phyloP scores from a whole-genome alignment of 2,797 vertebrate species.

The Sebastes trivittatus region DNA sequence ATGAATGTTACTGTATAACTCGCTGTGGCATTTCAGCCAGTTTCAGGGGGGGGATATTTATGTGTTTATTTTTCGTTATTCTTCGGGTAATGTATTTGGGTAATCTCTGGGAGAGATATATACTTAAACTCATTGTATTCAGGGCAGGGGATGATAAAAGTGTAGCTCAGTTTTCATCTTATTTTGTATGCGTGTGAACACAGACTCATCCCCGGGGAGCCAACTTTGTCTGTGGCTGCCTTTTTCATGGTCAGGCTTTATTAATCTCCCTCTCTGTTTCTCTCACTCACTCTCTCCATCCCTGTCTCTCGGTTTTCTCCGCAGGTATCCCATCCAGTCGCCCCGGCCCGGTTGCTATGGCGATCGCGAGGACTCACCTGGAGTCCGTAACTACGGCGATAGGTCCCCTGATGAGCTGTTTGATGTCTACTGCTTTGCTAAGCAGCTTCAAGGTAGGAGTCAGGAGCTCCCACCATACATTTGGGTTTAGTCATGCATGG shows the following conservation, averaged over 20 bases:
- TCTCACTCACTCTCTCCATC: conserved; percentile 10
- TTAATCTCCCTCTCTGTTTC: conserved; percentile 29
- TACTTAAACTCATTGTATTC: conserved; percentile 37
- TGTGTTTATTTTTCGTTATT: conserved; percentile 15
- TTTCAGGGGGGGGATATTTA: not conserved
- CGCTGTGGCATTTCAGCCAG: not conserved
- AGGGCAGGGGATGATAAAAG: conserved; percentile 38
- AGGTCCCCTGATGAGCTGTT: conserved; percentile 87
- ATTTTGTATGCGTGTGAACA: conserved; percentile 28
- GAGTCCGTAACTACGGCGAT: conserved; percentile 92
- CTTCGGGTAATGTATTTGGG: conserved; percentile 14
- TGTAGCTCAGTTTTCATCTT: conserved; percentile 36
- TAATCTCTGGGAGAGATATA: conserved; percentile 13
- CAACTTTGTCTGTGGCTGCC: conserved; percentile 27
- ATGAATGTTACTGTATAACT: conserved; percentile 1
- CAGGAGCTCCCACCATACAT: conserved; percentile 19
- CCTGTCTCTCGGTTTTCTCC: conserved; percentile 8
- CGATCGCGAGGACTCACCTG: conserved; percentile 92
- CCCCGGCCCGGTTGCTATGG: conserved; percentile 97
- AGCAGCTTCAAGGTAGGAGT: conserved; percentile 85
- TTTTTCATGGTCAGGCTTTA: conserved; percentile 27
- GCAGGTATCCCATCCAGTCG: conserved; percentile 93
- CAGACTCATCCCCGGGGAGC: conserved; percentile 32
- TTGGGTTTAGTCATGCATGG: conserved; percentile 44
- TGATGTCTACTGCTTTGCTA: conserved; percentile 94